Evolutionary conservation across 2,888 invertebrate genomes (phyloP), one percentile per base, ranked within the genome.

Genomic region (Agrilus mali): DNA sequence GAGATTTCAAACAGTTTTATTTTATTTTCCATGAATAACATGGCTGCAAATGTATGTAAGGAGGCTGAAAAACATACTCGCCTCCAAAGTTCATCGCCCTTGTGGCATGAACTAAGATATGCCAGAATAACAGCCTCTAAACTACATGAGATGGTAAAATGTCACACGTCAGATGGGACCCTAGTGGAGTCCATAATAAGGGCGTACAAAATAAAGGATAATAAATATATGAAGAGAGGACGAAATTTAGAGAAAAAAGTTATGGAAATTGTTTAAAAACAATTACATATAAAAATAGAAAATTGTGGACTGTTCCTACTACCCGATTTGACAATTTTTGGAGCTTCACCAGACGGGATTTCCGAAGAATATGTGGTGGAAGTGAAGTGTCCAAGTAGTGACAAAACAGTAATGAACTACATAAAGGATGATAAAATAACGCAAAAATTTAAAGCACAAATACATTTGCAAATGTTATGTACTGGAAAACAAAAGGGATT

Each of bases 81-180:
- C 13, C 6, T 41, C 20, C 47, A 50, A 49, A 41, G 42, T 41
- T 40, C 48, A 31, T 43, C 38, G 42, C 14, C 42, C 36, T 36
- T 49, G 22, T 53, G 51, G 49, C 38, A 47, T 43, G 46, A 51
- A 42, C 43, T 53, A 14, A 42, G 50, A 36, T 53, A 48, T 49
- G 50, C 47, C 31, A 40, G 54, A 22, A 49, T 54, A 17, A 51
- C 51, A 36, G 54, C 50, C 17, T 54, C 53, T 43, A 54, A 47
- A 50, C 41, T 48, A 15, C 47, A 53, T 47, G 50, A 50, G 43
- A 45, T 43, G 39, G 49, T 48, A 40, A 41, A 41, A 22, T 54
- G 50, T 41, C 45, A 47, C 41, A 52, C 44, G 22, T 32, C 35
- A 38, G 44, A 48, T 41, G 49, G 50, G 17, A 31, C 44, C 12